Evolutionary conservation across 2,797 vertebrate species (phyloP), one percentile per base, ranked within the genome.

Genomic region (Fratercula arctica): DNA sequence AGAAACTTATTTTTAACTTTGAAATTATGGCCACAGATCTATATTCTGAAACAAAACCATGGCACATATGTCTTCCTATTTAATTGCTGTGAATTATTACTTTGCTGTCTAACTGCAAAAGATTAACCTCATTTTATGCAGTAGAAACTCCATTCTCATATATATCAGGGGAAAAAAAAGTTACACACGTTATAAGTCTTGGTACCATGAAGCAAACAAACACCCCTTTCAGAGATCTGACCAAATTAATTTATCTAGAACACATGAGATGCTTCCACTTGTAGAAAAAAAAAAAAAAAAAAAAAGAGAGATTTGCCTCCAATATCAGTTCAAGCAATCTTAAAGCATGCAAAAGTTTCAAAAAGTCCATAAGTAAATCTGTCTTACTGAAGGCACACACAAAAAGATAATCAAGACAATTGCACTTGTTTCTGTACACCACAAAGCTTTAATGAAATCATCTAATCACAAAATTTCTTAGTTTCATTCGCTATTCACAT

Each of bases 11-110:
- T 72, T 74, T 59, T 29, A n/a, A 43, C 11, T 54, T 48, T 26
- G 13, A 81, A 63, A 53, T 78, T 59, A 73, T 1, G 7, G 33
- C 12, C 29, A 57, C 0, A 0, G 10, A 5, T 37, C 45, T 45
- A 31, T 13, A 35, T 12, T 59, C 11, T 41, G 18, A 72, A 81
- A 81, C n/a, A 1, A 68, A 61, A 73, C 9, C 4, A 90, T 0
- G 0, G 13, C 23, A 59, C 18, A 9, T 4, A 4, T 11, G 20
- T 41, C 51, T 74, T 90, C 21, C 46, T 45, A 45, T 63, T 61
- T 66, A 72, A 72, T 24, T 29, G 5, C 10, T 18, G 67, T 10
- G 24, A 75, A 46, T 54, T 59, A 57, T 21, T 45, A 17, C 23
- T 73, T 56, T 59, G 60, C 64, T 51, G 56, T 8, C 8, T 16